Evolutionary conservation across 2,113 vertebrate genomes (phyloP).

Genomic region (Eubucco bourcierii): DNA sequence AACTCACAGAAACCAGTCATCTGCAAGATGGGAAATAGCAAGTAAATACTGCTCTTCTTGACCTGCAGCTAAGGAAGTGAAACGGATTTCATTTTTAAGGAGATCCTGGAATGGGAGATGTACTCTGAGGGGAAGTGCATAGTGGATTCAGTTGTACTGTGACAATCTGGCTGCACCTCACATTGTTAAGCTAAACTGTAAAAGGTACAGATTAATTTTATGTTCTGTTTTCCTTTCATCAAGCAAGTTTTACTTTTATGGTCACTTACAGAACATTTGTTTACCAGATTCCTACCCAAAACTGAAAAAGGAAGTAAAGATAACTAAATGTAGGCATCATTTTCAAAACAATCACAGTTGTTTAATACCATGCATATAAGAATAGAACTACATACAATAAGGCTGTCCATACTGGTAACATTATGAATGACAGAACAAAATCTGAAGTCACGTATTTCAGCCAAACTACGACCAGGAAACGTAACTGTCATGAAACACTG

Average conservation of each 20-base stretch:
- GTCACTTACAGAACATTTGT: neutral
- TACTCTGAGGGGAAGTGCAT: neutral
- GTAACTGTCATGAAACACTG: neutral
- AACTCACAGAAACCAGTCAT: neutral
- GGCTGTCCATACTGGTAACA: neutral
- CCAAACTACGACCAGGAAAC: neutral
- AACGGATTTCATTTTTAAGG: neutral
- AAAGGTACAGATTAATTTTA: neutral
- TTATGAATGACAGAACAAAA: neutral
- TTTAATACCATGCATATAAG: neutral
- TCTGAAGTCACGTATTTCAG: neutral
- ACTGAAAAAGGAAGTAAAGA: neutral
- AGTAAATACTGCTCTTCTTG: neutral
- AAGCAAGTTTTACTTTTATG: neutral
- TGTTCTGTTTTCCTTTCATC: neutral
- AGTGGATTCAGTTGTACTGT: neutral
- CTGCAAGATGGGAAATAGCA: neutral
- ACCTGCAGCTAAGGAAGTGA: neutral
- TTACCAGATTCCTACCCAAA: neutral
- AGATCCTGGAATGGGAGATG: neutral
- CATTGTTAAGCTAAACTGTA: neutral
- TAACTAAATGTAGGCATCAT: neutral
- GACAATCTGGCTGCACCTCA: neutral
- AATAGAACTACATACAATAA: neutral
- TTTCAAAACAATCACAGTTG: neutral